Evolutionary conservation across 2,888 invertebrate genomes (phyloP).

Genomic region (Lithophane ornitopus): DNA sequence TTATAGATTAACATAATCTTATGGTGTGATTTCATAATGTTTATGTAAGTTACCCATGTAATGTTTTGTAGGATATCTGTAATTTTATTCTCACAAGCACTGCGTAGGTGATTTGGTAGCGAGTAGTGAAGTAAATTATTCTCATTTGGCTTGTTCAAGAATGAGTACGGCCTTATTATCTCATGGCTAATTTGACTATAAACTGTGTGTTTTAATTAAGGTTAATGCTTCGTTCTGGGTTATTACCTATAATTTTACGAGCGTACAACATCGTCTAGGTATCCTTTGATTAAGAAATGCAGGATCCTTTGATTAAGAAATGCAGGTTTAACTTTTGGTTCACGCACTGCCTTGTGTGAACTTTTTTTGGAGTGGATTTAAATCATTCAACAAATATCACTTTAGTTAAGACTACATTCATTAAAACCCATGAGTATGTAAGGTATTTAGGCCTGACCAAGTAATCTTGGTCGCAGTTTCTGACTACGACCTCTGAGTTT

Average conservation of each 20-base stretch:
- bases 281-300: neutral
- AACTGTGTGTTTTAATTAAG: conserved; percentile 13
- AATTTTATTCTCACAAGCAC: conserved; percentile 45
- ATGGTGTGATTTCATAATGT: conserved; percentile 47
- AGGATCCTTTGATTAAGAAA: neutral
- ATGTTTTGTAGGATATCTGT: conserved; percentile 57
- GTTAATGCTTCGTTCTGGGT: neutral
- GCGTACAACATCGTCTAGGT: neutral
- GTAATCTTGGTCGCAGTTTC: no score
- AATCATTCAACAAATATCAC: neutral
- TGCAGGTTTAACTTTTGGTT: neutral
- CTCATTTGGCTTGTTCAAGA: conserved; percentile 1
- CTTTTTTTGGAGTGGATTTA: neutral
- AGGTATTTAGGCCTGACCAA: no score
- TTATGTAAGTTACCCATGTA: conserved; percentile 47
- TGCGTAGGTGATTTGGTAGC: conserved; percentile 54
- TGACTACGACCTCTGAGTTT: no score
- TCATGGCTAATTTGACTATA: conserved; percentile 8
- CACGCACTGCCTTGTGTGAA: neutral
- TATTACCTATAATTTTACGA: neutral
- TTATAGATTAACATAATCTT: conserved; percentile 52
- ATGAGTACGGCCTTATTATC: conserved; percentile 12
- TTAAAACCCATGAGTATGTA: no score
- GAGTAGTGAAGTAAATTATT: conserved; percentile 43
- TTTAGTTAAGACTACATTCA: neutral